phyloP scores from a whole-genome alignment of 2,888 invertebrate species.

The Dioctria rufipes region DNA sequence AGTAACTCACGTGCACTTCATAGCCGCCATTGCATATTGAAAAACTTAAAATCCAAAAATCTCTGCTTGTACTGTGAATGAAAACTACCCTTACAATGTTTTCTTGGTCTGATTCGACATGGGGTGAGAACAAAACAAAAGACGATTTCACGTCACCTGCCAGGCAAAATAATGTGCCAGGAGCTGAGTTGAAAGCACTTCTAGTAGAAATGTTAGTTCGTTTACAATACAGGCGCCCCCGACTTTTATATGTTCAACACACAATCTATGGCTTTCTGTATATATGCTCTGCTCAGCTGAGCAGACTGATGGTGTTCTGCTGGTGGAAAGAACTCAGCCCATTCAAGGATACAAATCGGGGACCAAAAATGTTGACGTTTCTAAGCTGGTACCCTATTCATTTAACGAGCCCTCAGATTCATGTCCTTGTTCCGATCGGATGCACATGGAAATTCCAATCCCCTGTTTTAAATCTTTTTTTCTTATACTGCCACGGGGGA shows the following conservation, averaged over 20 bases:
- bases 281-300: conserved; percentile 42
- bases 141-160: conserved; percentile 72
- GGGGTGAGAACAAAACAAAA: conserved; percentile 70
- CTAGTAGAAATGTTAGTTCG: conserved; percentile 28
- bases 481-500: neutral
- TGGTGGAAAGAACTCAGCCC: conserved; percentile 23
- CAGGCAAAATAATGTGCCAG: conserved; percentile 61
- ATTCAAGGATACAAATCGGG: conserved; percentile 40
- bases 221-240: conserved; percentile 49
- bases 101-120: conserved; percentile 66
- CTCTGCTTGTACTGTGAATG: conserved; percentile 30
- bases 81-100: conserved; percentile 61
- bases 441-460: conserved; percentile 49
- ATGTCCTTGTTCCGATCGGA: conserved; percentile 50
- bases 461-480: conserved; percentile 14
- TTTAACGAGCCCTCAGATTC: conserved; percentile 43
- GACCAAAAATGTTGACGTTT: conserved; percentile 54
- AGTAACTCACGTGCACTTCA: conserved; percentile 13
- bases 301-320: conserved; percentile 46
- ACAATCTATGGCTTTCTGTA: too few relatives aligned
- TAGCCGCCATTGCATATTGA: conserved; percentile 16
- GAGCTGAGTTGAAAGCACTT: conserved; percentile 26
- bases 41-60: conserved; percentile 20
- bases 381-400: conserved; percentile 33
- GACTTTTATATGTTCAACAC: conserved; percentile 15